These are phyloP conservation scores for Actenoides lindsayi DNA, from an alignment of 2,113 vertebrate species.

Conservation along the genomic window DNA sequence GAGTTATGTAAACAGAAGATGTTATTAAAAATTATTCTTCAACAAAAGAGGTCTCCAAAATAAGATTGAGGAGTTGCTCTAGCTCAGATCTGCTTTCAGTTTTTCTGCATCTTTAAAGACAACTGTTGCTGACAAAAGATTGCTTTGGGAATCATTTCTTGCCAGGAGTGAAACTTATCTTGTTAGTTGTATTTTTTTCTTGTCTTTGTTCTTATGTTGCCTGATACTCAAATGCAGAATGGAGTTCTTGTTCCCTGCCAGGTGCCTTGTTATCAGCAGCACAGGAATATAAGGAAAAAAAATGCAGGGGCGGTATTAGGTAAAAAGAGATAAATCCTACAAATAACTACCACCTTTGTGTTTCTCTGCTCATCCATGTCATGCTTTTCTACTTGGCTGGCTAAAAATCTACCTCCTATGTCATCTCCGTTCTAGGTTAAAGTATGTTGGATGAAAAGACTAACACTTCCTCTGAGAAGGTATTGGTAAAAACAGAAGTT, in stretches of 20 bases:
- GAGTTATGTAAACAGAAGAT: not conserved
- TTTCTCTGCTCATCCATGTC: not conserved
- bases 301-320: not conserved
- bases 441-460: not conserved
- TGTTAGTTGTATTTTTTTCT: not conserved
- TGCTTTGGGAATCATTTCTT: not conserved
- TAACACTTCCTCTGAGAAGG: not conserved
- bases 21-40: not conserved
- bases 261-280: not conserved
- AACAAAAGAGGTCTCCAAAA: not conserved
- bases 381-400: not conserved
- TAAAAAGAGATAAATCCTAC: constrained; percentile 13
- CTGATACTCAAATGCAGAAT: not conserved
- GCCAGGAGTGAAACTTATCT: not conserved
- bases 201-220: not conserved
- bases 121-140: not conserved
- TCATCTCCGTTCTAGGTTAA: not conserved
- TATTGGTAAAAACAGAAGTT: not conserved
- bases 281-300: not conserved
- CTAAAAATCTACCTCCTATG: constrained; percentile 13
- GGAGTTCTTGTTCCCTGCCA: constrained; percentile 4
- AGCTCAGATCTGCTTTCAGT: not conserved
- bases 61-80: not conserved
- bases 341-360: not conserved
- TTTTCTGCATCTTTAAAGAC: not conserved